Base-by-base conservation (phyloP, 1,140 invertebrate species). In the Chlorops oryzae region DNA sequence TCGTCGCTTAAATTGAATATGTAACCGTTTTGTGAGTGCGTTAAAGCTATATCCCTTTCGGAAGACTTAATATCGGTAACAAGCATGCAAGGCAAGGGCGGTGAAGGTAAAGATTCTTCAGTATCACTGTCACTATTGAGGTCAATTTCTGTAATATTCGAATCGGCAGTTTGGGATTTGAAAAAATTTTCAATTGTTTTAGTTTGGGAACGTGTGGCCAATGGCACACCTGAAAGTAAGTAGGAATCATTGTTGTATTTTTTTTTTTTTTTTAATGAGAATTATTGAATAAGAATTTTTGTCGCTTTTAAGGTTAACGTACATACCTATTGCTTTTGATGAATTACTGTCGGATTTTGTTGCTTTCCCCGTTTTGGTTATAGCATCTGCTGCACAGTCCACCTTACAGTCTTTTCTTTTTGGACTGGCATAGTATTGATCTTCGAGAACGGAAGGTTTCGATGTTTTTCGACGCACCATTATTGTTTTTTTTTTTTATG, bases 361-460 rank as follows among this genome's bases (percentile, higher is more conserved):
- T 4, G 5, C 2, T 15, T 22, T 43, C 41, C 17, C 24, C 17
- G 41, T 43, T 20, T 15, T 20, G 22, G 41, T 20, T 18, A 38
- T 18, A 38, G 35, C 21, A 18, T 38, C n/a, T 15, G 21, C 35
- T 38, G 35, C 27, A 17, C 45, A 35, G 12, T 53, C 69, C 18
- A 72, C 51, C 51, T 67, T 67, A 43, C 69, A 70, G 51, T 72
- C 69, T 67, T 72, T 72, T 45, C 70, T 61, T 56, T 72, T 72
- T 15, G 70, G 70, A 38, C 70, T 72, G 21, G 65, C 69, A 63
- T 63, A 72, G 44, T 64, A 68, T 59, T 66, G 65, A 57, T 72
- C 69, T 44, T 72, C 69, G 35, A 69, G 50, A 23, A 64, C 25
- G 32, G n/a, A n/a, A n/a, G n/a, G n/a, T n/a, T n/a, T n/a, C n/a